Evolutionary conservation across 1,140 invertebrate species (phyloP), one percentile per base, ranked within the genome.

Genomic region (Cherax quadricarinatus): DNA sequence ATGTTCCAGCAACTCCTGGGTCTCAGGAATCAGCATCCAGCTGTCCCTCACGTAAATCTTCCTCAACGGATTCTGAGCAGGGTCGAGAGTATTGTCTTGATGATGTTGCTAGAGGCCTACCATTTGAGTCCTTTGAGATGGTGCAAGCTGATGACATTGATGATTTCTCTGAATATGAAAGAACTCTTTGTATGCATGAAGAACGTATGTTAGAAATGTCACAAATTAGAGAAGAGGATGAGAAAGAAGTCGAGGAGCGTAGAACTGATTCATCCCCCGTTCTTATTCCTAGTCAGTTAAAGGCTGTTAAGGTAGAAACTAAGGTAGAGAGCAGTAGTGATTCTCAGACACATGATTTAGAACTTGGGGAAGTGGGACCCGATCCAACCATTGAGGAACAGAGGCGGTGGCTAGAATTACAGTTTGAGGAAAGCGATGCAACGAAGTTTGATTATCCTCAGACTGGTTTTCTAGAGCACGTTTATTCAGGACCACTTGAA

Each of bases 361-460:
- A 60, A 51, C 30, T 62, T 21, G 7, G 62, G 49, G 49, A 85
- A 16, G 93, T 87, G n/a, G 86, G 75, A 30, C 79, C 82, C 24
- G 92, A 93, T 30, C 83, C 93, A 78, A 83, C 83, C 9, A 93
- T 94, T 70, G 93, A 93, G 82, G 92, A 93, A 84, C 97, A 97
- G 85, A 98, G 97, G 94, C 97, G 97, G 89, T 98, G 98, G 98
- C 97, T 98, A 81, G 97, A 98, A 95, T 97, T 98, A 96, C 97
- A 98, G 93, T 97, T 98, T 93, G 96, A 96, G 93, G 96, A 96
- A 9, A 89, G 75, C 48, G 85, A 78, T 81, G 90, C 70, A 51
- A 70, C 89, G n/a, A 85, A 90, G 30, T 88, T 75, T 85, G 90
- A 92, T 18, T 94, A 91, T 91, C 96, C 97, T 84, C 94, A 96